Evolutionary conservation across 2,888 invertebrate species (phyloP).

Genomic region (Mythimna lalbum): DNA sequence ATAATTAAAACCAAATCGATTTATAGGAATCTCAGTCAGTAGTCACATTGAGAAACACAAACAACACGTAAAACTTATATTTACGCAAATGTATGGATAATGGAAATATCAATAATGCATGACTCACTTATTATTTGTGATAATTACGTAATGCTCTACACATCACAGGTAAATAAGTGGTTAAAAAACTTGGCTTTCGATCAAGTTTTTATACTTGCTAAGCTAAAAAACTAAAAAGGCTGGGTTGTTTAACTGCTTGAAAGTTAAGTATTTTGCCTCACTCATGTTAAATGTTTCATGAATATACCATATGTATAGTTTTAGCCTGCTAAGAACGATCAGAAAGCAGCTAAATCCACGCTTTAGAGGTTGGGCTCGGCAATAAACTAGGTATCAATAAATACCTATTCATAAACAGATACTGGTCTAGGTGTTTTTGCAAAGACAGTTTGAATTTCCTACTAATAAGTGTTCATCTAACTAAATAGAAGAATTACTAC

Average conservation of each 20-base stretch:
- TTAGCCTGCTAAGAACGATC: background rate
- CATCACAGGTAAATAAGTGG: conserved; percentile 17
- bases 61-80: conserved; percentile 32
- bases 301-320: background rate
- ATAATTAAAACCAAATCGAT: conserved; percentile 19
- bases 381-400: background rate
- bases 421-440: background rate
- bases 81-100: conserved; percentile 54
- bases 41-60: conserved; percentile 21
- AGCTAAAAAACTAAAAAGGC: conserved; percentile 19
- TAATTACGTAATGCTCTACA: conserved; percentile 56
- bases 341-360: background rate
- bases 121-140: conserved; percentile 54
- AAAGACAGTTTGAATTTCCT: background rate
- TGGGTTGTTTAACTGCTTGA: conserved; percentile 4
- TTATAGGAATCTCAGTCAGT: conserved; percentile 32
- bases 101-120: conserved; percentile 54
- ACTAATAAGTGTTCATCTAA: background rate
- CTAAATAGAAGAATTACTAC: background rate
- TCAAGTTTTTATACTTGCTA: conserved; percentile 31
- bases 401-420: background rate
- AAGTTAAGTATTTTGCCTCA: conserved; percentile 1
- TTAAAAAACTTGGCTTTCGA: conserved; percentile 19
- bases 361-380: background rate
- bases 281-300: background rate